Conservation (phyloP, 2,113 vertebrate species). For the Chiloscyllium plagiosum region DNA sequence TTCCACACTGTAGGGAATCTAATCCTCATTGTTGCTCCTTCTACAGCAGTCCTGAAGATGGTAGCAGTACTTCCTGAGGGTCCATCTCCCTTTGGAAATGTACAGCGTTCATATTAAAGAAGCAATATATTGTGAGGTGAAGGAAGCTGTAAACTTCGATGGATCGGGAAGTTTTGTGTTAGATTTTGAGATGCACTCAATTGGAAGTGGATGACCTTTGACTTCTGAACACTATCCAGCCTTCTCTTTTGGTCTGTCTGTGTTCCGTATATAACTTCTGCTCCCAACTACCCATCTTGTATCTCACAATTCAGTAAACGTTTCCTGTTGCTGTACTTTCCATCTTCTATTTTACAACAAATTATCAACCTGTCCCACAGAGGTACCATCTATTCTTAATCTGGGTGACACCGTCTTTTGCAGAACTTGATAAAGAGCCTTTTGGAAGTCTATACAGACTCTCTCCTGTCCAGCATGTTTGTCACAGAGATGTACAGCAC, state of each 20-base stretch:
- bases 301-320: neutral
- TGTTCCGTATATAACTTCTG: neutral
- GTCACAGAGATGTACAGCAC: neutral
- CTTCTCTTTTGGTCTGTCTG: neutral
- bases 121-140: neutral
- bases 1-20: too few relatives aligned
- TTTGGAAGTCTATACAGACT: neutral
- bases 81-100: neutral
- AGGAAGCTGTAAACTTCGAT: neutral
- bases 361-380: neutral
- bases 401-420: neutral
- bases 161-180: neutral
- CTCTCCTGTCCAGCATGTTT: neutral
- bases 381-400: neutral
- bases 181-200: neutral
- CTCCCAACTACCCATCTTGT: neutral
- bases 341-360: neutral
- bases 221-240: neutral
- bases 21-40: neutral
- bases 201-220: neutral
- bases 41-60: neutral
- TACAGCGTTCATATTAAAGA: too few relatives aligned
- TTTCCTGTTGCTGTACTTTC: neutral
- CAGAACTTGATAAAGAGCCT: neutral
- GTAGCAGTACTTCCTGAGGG: neutral